Evolutionary conservation across 2,888 invertebrate species (phyloP).

Genomic region (Horisme vitalbata): DNA sequence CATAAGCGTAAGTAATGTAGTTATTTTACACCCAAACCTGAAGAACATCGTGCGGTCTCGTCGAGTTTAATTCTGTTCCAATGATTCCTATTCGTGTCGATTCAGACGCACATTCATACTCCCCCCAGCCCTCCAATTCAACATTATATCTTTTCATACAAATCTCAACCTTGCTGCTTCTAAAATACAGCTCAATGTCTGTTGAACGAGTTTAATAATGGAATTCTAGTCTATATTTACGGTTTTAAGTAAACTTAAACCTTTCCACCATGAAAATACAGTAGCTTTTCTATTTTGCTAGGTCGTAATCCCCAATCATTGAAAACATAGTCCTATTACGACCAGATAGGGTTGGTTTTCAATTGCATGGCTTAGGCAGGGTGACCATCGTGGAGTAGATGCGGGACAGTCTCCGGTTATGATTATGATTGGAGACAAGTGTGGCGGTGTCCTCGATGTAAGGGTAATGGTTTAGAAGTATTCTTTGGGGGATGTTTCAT

Average conservation of each 20-base stretch:
- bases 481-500: slow-evolving; percentile 20
- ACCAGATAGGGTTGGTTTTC: slow-evolving; percentile 12
- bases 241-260: slow-evolving; percentile 13
- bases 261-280: slow-evolving; percentile 11
- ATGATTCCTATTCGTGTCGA: slow-evolving; percentile 12
- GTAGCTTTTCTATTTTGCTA: slow-evolving; percentile 14
- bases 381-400: slow-evolving; percentile 7
- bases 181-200: slow-evolving; percentile 1
- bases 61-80: slow-evolving; percentile 15
- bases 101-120: slow-evolving; percentile 14
- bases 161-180: slow-evolving; percentile 2
- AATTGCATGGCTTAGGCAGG: slow-evolving; percentile 4
- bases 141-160: not conserved
- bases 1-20: too few relatives aligned
- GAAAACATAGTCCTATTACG: slow-evolving; percentile 9
- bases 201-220: slow-evolving; percentile 5
- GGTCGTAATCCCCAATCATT: slow-evolving; percentile 8
- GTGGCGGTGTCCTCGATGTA: slow-evolving; percentile 12
- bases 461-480: slow-evolving; percentile 17
- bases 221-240: slow-evolving; percentile 3
- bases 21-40: too few relatives aligned
- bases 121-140: not conserved
- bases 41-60: slow-evolving; percentile 2
- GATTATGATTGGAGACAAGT: not conserved
- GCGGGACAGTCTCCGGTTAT: slow-evolving; percentile 2